phyloP scores from a whole-genome alignment of 2,888 invertebrate species.

The Crioceris asparagi region DNA sequence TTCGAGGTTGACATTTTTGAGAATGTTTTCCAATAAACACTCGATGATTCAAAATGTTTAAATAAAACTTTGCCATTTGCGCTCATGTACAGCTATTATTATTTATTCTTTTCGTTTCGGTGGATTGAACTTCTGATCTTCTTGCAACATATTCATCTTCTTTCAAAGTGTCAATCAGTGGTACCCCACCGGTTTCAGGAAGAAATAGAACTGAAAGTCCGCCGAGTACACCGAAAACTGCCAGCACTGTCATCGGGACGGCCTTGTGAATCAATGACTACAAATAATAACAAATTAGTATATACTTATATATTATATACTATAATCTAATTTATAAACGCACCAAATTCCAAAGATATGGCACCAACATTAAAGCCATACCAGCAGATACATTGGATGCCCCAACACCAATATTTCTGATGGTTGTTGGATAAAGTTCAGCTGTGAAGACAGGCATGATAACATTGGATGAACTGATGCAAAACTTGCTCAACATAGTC shows the following conservation, averaged over 20 bases:
- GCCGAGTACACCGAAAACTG: conserved; percentile 57
- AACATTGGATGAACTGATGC: conserved; percentile 67
- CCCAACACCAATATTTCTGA: conserved; percentile 66
- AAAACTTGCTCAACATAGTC: conserved; percentile 70
- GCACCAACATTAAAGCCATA: conserved; percentile 62
- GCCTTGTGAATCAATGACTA: conserved; percentile 56
- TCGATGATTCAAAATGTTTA: too few relatives aligned
- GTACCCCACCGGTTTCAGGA: conserved; percentile 60
- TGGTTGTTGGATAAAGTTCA: conserved; percentile 70
- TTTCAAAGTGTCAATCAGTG: conserved; percentile 36
- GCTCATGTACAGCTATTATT: conserved; percentile 19
- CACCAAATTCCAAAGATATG: conserved; percentile 68
- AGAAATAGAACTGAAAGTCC: conserved; percentile 62
- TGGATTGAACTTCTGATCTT: conserved; percentile 8
- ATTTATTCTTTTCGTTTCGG: conserved; percentile 19
- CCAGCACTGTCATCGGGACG: conserved; percentile 61
- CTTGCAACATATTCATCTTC: conserved; percentile 18
- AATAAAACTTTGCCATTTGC: too few relatives aligned
- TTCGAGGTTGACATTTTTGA: too few relatives aligned
- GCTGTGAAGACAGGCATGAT: conserved; percentile 69
- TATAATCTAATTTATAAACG: conserved; percentile 32
- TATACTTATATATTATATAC: conserved; percentile 5
- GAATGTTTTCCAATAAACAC: too few relatives aligned
- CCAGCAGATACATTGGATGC: conserved; percentile 69
- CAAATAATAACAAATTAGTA: conserved; percentile 18